Evolutionary conservation across 2,888 invertebrate genomes (phyloP).

Genomic region (Galerucella pusilla): DNA sequence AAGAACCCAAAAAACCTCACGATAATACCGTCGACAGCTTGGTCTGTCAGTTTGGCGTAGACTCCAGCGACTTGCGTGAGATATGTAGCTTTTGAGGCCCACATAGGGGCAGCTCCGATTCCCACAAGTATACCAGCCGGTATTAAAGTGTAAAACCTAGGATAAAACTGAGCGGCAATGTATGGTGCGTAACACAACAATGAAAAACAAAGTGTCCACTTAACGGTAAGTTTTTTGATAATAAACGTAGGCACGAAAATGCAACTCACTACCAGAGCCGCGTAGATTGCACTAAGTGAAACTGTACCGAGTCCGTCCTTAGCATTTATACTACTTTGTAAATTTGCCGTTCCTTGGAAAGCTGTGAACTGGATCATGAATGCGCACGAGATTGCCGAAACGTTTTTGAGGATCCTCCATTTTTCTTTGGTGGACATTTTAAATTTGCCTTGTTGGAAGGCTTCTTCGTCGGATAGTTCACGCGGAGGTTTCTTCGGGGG

Average conservation of each 20-base stretch:
- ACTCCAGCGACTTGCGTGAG: slow-evolving; percentile 93
- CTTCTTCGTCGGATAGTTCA: slow-evolving; percentile 73
- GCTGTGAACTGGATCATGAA: slow-evolving; percentile 98
- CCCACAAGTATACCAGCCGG: slow-evolving; percentile 95
- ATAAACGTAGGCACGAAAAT: slow-evolving; percentile 95
- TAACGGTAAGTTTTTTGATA: slow-evolving; percentile 93
- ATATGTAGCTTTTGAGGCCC: slow-evolving; percentile 99
- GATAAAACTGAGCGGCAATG: slow-evolving; percentile 94
- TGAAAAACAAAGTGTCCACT: slow-evolving; percentile 93
- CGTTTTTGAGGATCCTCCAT: slow-evolving; percentile 93
- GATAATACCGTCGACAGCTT: slow-evolving; percentile 90
- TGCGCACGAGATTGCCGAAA: slow-evolving; percentile 88
- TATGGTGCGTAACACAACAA: slow-evolving; percentile 95
- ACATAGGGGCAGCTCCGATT: slow-evolving; percentile 95
- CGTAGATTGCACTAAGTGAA: slow-evolving; percentile 91
- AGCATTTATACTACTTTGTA: slow-evolving; percentile 93
- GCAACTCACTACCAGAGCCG: slow-evolving; percentile 92
- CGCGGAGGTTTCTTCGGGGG: slow-evolving; percentile 70
- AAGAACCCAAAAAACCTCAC: slow-evolving; percentile 98
- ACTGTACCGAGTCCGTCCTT: slow-evolving; percentile 90
- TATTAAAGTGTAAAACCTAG: slow-evolving; percentile 88
- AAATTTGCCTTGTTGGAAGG: slow-evolving; percentile 79
- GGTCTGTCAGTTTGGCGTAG: slow-evolving; percentile 88
- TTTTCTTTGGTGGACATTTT: slow-evolving; percentile 82
- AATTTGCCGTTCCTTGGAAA: slow-evolving; percentile 92